Conservation (phyloP, 2,113 vertebrate genomes). For the Erpornis zantholeuca region DNA sequence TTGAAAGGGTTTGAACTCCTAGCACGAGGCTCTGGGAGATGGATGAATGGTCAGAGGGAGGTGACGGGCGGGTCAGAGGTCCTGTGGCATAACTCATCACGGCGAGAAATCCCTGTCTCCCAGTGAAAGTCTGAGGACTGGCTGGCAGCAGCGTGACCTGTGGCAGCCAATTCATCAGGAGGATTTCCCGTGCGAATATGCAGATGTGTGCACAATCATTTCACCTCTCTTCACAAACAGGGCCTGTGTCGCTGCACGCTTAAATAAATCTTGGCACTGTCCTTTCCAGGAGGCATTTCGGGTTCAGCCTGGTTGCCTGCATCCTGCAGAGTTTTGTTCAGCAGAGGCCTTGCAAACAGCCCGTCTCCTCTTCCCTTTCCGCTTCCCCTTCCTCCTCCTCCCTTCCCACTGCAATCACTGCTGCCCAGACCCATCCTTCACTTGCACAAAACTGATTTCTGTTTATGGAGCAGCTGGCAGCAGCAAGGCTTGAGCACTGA, state of each 20-base stretch:
- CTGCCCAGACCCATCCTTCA: slow-evolving; percentile 59
- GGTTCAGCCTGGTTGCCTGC: slow-evolving; percentile 41
- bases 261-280: slow-evolving; percentile 50
- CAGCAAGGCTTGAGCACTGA: slow-evolving; percentile 48
- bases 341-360: slow-evolving; percentile 44
- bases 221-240: neutral
- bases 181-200: slow-evolving; percentile 57
- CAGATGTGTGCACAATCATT: slow-evolving; percentile 38
- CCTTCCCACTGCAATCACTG: slow-evolving; percentile 50
- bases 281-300: neutral
- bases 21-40: slow-evolving; percentile 4
- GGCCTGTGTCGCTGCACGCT: neutral
- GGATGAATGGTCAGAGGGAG: slow-evolving; percentile 30
- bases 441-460: slow-evolving; percentile 64
- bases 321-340: slow-evolving; percentile 49
- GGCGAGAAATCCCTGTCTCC: neutral
- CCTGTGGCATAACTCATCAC: neutral
- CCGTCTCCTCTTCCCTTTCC: slow-evolving; percentile 7
- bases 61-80: slow-evolving; percentile 2
- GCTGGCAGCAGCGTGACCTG: neutral
- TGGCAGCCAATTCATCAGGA: slow-evolving; percentile 8
- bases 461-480: slow-evolving; percentile 68
- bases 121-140: neutral
- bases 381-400: slow-evolving; percentile 41
- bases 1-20: slow-evolving; percentile 34